Evolutionary conservation across 1,140 invertebrate genomes (phyloP), one percentile per base, ranked within the genome.

Genomic region (Drosophila watanabei): DNA sequence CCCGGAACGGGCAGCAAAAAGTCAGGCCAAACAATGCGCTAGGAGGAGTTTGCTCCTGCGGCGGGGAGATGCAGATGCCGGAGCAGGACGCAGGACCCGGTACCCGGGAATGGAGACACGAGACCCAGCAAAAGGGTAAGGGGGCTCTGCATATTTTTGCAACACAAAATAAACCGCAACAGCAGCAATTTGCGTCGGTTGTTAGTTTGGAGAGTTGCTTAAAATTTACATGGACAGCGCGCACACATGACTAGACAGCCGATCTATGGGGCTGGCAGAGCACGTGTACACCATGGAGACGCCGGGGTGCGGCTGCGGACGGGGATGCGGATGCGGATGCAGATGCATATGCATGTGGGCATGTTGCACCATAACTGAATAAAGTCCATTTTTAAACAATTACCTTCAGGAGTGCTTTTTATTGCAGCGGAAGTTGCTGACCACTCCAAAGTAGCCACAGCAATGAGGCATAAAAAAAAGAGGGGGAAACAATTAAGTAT

Each of bases 131-230:
- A 30, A 30, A 35, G 35, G 62, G 45, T 10, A 20, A 35, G 60
- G 32, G 43, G 58, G 37, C 1, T 35, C 49, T 79, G 75, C 75
- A 89, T 89, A 89, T 89, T 89, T 90, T 85, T 90, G 85, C 81
- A 90, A 85, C 81, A 90, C 86, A 90, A 89, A 89, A 89, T 89
- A 89, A 89, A 89, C 85, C 85, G 85, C 85, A 90, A 79, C 81
- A 89, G 81, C 85, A 88, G 85, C 85, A 88, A 88, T 85, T 85
- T 88, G 87, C 81, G 85, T 69, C 72, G 85, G 85, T 89, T 88
- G 85, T 89, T 88, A 88, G 85, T 88, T 88, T 69, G 61, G 68
- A 81, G 68, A 80, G 80, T 84, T 89, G 69, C 82, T 84, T 70
- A 75, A 71, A 89, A 80, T 82, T 79, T 79, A 82, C 82, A 86